Evolutionary conservation across 2,888 invertebrate genomes (phyloP).

Genomic region (Epirrhoe tristata): DNA sequence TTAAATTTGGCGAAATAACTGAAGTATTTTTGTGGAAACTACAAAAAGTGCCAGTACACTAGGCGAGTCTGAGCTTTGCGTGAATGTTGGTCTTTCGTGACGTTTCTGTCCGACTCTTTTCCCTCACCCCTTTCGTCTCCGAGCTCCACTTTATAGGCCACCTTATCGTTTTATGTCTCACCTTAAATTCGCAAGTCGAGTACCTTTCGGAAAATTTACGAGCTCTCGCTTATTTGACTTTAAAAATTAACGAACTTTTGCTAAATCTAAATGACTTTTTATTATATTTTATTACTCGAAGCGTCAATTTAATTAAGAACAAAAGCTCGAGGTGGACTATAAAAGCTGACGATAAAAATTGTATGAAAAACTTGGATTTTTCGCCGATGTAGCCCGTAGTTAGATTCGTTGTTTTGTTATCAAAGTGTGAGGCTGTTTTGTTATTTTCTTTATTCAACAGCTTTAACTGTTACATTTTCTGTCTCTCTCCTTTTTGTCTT

Average conservation of each 20-base stretch:
- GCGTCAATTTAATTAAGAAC: slow-evolving; percentile 48
- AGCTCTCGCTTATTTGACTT: slow-evolving; percentile 43
- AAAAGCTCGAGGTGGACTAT: slow-evolving; percentile 54
- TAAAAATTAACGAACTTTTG: slow-evolving; percentile 33
- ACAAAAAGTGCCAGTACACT: background rate
- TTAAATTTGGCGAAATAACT: slow-evolving; percentile 1
- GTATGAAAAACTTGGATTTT: slow-evolving; percentile 45
- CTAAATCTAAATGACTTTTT: slow-evolving; percentile 29
- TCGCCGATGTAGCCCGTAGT: slow-evolving; percentile 56
- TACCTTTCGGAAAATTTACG: slow-evolving; percentile 41
- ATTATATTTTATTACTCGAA: slow-evolving; percentile 35
- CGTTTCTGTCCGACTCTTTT: slow-evolving; percentile 50
- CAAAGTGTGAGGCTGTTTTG: slow-evolving; percentile 50
- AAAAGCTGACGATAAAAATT: slow-evolving; percentile 47
- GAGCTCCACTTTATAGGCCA: slow-evolving; percentile 55
- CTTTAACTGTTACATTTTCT: slow-evolving; percentile 51
- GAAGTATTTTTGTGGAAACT: slow-evolving; percentile 16
- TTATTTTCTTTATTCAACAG: slow-evolving; percentile 44
- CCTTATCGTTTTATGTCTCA: slow-evolving; percentile 63
- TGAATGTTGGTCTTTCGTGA: slow-evolving; percentile 59
- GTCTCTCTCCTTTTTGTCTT: slow-evolving; percentile 40
- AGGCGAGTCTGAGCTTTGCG: slow-evolving; percentile 53
- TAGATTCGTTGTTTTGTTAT: slow-evolving; percentile 52
- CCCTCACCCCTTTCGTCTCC: slow-evolving; percentile 51
- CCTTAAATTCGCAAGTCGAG: slow-evolving; percentile 53